phyloP scores from a whole-genome alignment of 2,888 invertebrate species.

The Meghimatium bilineatum region DNA sequence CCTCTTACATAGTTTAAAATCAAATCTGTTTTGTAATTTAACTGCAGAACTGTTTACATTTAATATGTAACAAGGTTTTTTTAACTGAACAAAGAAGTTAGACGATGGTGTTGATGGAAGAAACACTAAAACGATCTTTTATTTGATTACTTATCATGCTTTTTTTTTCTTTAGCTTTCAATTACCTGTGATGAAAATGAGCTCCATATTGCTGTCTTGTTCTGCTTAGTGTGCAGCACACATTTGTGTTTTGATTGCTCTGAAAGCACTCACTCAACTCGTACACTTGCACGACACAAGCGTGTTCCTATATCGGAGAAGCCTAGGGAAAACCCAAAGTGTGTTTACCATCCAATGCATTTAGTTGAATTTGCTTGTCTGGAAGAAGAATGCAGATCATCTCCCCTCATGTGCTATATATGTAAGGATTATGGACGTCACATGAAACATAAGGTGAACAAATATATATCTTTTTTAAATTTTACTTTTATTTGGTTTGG shows the following conservation, averaged over 20 bases:
- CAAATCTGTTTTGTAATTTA: too few species aligned
- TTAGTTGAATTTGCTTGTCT: constrained; percentile 81
- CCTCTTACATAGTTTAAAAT: too few species aligned
- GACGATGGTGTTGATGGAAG: too few species aligned
- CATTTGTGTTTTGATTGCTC: constrained; percentile 81
- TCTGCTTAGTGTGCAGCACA: constrained; percentile 80
- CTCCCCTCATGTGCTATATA: constrained; percentile 81
- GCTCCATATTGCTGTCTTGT: constrained; percentile 80
- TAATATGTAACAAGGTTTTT: too few species aligned
- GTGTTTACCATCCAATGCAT: constrained; percentile 80
- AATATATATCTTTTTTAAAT: too few species aligned
- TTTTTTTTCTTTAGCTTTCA: constrained; percentile 72
- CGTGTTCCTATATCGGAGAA: constrained; percentile 81
- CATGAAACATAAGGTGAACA: constrained; percentile 79
- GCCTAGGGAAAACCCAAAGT: constrained; percentile 80
- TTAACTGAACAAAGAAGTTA: too few species aligned
- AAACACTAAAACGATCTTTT: too few species aligned
- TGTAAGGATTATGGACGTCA: constrained; percentile 82
- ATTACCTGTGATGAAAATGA: constrained; percentile 81
- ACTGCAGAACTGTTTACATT: too few species aligned
- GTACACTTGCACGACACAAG: constrained; percentile 79
- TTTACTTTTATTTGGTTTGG: too few species aligned
- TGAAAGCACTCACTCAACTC: constrained; percentile 79
- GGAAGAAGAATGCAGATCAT: constrained; percentile 79
- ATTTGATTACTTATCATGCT: too few species aligned